These are phyloP conservation scores for Procambarus clarkii DNA, from an alignment of 1,140 invertebrate species.

Conservation along the genomic window DNA sequence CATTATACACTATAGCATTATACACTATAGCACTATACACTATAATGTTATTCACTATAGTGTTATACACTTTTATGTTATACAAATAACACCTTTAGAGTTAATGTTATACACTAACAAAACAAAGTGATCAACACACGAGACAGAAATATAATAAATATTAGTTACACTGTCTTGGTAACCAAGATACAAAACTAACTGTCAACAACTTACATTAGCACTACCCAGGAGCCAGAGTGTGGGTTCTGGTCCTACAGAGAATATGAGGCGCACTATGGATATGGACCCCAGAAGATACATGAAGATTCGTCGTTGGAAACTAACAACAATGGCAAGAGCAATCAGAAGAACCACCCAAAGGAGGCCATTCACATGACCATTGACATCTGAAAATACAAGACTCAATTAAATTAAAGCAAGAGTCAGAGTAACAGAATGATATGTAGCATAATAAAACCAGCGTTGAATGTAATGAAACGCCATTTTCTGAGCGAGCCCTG, in stretches of 20 bases:
- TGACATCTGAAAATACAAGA: slow-evolving; percentile 17
- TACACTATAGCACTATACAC: too few species aligned
- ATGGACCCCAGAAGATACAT: slow-evolving; percentile 82
- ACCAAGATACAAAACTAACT: not conserved
- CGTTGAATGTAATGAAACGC: too few species aligned
- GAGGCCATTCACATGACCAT: slow-evolving; percentile 83
- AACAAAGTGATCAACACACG: too few species aligned
- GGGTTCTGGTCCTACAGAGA: slow-evolving; percentile 92
- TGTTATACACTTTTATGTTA: not conserved
- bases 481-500: too few species aligned
- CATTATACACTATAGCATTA: too few species aligned
- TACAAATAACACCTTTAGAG: too few species aligned
- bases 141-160: too few species aligned
- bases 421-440: too few species aligned
- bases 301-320: slow-evolving; percentile 73
- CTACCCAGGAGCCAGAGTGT: slow-evolving; percentile 90
- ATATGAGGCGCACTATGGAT: slow-evolving; percentile 90
- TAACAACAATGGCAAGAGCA: slow-evolving; percentile 87
- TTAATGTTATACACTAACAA: too few species aligned
- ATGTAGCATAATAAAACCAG: too few species aligned
- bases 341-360: slow-evolving; percentile 90
- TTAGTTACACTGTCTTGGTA: too few species aligned
- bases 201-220: slow-evolving; percentile 81
- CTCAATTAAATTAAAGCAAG: not conserved
- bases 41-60: too few species aligned